Evolutionary conservation across 2,113 vertebrate species (phyloP).

Genomic region (Alethe castanea): DNA sequence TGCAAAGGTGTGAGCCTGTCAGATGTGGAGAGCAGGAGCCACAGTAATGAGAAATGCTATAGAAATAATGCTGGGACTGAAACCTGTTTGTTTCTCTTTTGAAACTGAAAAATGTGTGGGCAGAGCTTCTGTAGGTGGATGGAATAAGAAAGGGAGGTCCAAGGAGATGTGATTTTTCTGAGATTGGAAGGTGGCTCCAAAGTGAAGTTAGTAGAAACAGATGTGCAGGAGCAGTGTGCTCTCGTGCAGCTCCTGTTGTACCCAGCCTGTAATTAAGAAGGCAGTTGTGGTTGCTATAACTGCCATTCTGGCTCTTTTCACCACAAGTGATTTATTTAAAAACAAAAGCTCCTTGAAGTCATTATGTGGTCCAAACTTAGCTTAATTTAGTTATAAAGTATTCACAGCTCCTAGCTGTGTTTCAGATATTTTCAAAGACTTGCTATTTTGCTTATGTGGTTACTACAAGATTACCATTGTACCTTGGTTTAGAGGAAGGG

Average conservation of each 20-base stretch:
- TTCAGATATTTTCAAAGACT: slow-evolving; percentile 6
- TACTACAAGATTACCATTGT: neutral
- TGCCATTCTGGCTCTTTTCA: neutral
- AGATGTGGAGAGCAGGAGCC: neutral
- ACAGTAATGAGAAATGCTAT: neutral
- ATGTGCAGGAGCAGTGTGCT: neutral
- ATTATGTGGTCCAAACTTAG: neutral
- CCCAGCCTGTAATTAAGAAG: neutral
- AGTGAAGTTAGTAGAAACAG: neutral
- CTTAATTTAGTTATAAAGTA: neutral
- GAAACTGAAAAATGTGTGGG: neutral
- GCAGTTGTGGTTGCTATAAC: neutral
- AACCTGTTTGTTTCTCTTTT: neutral
- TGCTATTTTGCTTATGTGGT: neutral
- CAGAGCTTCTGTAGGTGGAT: neutral
- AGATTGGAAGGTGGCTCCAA: neutral
- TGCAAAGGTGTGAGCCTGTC: neutral
- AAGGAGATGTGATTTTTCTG: neutral
- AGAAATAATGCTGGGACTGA: neutral
- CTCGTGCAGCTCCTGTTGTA: neutral
- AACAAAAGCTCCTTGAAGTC: neutral
- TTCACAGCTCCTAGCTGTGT: neutral
- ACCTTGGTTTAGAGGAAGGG: neutral
- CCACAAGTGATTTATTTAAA: neutral
- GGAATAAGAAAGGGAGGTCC: neutral